phyloP scores from a whole-genome alignment of 2,797 vertebrate genomes.

The Oreochromis mossambicus region DNA sequence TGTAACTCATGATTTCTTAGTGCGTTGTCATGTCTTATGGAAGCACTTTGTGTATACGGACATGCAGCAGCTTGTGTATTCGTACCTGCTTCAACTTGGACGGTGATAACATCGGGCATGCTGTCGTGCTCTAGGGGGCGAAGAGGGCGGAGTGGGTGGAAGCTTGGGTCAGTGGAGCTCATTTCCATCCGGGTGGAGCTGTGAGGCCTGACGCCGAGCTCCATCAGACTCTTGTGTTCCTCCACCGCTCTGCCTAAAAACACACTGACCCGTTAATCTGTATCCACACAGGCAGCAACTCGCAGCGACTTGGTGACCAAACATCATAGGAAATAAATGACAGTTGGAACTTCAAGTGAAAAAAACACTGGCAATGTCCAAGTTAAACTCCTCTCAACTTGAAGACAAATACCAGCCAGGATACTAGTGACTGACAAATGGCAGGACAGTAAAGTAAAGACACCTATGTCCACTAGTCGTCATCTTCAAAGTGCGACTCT shows the following conservation, averaged over 20 bases:
- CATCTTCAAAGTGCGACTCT: neutral
- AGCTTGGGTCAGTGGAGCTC: conserved; percentile 64
- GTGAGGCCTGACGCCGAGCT: conserved; percentile 73
- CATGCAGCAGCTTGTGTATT: neutral
- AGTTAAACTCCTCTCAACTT: no score
- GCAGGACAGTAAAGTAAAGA: neutral
- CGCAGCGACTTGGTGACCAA: neutral
- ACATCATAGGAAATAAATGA: accelerated
- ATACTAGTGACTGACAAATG: neutral
- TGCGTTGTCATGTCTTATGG: neutral
- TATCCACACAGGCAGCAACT: neutral
- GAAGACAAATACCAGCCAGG: no score
- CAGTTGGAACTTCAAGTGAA: neutral
- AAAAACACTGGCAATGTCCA: neutral
- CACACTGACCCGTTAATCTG: neutral
- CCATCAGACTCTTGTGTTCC: conserved; percentile 70
- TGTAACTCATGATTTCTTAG: accelerated
- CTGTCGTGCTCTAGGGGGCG: conserved; percentile 64
- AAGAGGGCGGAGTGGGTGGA: conserved; percentile 70
- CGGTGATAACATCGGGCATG: conserved; percentile 83
- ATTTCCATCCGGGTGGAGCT: conserved; percentile 78
- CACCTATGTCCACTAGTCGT: accelerated
- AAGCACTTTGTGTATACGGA: neutral
- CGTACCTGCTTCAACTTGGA: conserved; percentile 79
- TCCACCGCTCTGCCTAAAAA: conserved; percentile 70